Conservation (phyloP, 1,140 invertebrate genomes). For the Tetramorium parvispinum region DNA sequence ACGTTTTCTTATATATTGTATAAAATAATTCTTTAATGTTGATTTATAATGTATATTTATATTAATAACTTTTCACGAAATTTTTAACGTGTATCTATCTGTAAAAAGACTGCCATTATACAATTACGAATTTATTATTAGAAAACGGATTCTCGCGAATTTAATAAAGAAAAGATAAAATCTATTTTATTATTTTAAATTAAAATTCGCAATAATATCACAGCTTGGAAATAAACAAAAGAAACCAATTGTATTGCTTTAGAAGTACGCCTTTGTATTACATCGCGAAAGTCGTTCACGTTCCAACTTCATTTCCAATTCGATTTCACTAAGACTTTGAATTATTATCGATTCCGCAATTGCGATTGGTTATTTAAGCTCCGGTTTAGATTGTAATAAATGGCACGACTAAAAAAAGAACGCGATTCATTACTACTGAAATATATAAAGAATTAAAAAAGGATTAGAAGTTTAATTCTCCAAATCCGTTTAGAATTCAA, state of each 20-base stretch:
- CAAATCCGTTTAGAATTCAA: not conserved
- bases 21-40: not conserved
- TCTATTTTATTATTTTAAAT: conserved; percentile 8
- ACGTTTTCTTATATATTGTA: not conserved
- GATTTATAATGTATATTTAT: not conserved
- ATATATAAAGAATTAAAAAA: conserved; percentile 25
- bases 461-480: not conserved
- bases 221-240: not conserved
- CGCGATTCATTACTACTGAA: conserved; percentile 7
- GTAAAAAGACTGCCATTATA: not conserved
- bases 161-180: not conserved
- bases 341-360: conserved; percentile 42
- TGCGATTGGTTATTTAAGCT: conserved; percentile 45
- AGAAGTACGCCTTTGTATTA: not conserved
- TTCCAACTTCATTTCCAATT: conserved; percentile 48
- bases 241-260: not conserved
- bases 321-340: conserved; percentile 41
- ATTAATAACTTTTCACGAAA: not conserved
- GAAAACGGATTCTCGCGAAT: not conserved
- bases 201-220: conserved; percentile 34
- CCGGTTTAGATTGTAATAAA: conserved; percentile 37
- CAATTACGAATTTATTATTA: not conserved
- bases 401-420: conserved; percentile 18
- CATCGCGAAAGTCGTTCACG: conserved; percentile 9
- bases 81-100: not conserved